These are phyloP conservation scores for Norana najaformis DNA, from an alignment of 2,888 invertebrate genomes.

Conservation along the genomic window DNA sequence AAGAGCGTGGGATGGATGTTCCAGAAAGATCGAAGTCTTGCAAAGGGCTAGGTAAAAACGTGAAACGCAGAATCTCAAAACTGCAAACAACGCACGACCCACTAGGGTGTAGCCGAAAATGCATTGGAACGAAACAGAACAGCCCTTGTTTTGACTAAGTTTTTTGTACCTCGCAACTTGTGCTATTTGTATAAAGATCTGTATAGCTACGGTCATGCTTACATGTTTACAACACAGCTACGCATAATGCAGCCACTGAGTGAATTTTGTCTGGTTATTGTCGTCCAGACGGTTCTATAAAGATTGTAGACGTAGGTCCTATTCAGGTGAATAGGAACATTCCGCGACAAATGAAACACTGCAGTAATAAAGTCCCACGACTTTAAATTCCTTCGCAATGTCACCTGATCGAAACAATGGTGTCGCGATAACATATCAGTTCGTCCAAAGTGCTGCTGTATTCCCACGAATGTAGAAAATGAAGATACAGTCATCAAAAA, in stretches of 20 bases:
- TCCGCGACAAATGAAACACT: background rate
- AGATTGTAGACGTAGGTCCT: background rate
- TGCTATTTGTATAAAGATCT: background rate
- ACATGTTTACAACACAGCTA: background rate
- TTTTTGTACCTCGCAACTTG: too few relatives aligned
- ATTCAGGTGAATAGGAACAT: background rate
- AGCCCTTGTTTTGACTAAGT: background rate
- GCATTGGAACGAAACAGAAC: background rate
- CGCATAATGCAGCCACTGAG: background rate
- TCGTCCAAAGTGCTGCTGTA: conserved; percentile 4
- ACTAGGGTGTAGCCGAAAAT: background rate
- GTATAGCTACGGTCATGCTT: background rate
- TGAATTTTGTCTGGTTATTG: background rate
- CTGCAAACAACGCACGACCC: background rate
- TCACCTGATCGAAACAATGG: background rate
- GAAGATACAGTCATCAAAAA: background rate
- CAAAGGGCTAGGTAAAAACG: background rate
- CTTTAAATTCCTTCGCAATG: background rate
- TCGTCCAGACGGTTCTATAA: background rate
- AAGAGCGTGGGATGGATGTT: background rate
- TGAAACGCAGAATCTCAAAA: background rate
- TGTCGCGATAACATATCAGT: background rate
- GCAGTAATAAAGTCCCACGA: background rate
- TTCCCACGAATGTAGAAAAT: background rate
- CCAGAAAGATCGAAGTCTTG: background rate